Conservation (phyloP, 2,888 invertebrate species). For the Harpalus rubripes region DNA sequence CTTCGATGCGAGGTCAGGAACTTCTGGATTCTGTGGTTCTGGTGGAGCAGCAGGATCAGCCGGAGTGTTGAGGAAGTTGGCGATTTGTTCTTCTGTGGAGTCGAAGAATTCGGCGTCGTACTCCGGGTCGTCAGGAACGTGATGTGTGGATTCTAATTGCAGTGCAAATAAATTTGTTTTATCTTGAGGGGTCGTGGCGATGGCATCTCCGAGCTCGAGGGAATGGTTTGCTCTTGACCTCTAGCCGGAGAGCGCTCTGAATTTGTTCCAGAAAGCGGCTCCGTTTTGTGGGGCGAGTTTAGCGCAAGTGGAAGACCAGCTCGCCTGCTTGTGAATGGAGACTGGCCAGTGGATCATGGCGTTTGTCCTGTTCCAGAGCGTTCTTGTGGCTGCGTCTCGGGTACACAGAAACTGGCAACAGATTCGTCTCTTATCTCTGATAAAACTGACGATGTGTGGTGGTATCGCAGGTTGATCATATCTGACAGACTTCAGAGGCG, state of each 20-base stretch:
- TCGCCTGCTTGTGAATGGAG: background rate
- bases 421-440: background rate
- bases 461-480: background rate
- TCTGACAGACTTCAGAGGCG: background rate
- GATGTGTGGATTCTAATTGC: too few species aligned
- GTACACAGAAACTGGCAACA: background rate
- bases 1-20: too few species aligned
- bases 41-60: too few species aligned
- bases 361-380: background rate
- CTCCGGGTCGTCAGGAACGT: too few species aligned
- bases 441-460: background rate
- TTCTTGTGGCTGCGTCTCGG: background rate
- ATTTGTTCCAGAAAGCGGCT: background rate
- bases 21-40: too few species aligned
- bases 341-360: background rate
- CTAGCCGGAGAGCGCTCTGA: background rate
- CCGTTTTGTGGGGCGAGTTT: constrained; percentile 4
- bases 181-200: background rate
- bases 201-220: background rate
- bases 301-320: background rate
- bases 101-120: too few species aligned
- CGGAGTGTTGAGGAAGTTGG: too few species aligned
- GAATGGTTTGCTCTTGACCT: background rate
- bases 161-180: background rate
- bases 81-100: too few species aligned